These are phyloP conservation scores for Pristiophorus japonicus DNA, from an alignment of 2,113 vertebrate genomes.

Conservation along the genomic window DNA sequence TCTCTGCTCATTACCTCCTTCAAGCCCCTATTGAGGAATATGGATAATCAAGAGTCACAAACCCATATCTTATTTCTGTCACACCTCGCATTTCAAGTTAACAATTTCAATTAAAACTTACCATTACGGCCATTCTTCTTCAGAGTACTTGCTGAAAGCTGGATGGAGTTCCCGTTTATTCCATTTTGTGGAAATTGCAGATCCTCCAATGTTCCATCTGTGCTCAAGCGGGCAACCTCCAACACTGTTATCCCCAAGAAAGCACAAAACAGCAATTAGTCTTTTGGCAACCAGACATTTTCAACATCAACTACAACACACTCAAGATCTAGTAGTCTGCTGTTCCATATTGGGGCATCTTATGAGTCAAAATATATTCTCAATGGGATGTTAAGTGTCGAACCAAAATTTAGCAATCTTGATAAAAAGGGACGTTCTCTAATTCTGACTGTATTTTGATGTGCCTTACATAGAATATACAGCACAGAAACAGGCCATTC, in stretches of 20 bases:
- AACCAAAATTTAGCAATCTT: not conserved
- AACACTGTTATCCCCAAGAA: constrained; percentile 63
- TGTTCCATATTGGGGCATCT: not conserved
- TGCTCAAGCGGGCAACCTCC: constrained; percentile 92
- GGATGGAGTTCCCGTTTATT: constrained; percentile 80
- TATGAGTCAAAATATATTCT: not conserved
- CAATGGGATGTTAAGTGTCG: not conserved
- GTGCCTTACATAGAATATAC: not conserved
- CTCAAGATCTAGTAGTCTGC: no score
- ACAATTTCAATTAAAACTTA: constrained; percentile 49
- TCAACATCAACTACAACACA: not conserved
- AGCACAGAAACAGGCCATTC: not conserved
- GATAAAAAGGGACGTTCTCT: not conserved
- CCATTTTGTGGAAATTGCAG: constrained; percentile 85
- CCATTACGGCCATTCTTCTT: constrained; percentile 93
- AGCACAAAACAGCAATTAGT: not conserved
- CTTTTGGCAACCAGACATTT: no score
- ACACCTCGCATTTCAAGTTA: not conserved
- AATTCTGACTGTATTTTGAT: not conserved
- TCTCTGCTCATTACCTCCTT: not conserved
- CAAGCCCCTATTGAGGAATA: not conserved
- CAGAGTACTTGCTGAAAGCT: constrained; percentile 89
- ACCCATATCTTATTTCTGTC: not conserved
- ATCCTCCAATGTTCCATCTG: constrained; percentile 88
- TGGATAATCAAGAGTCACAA: not conserved